phyloP scores from a whole-genome alignment of 2,113 vertebrate genomes.

The Entomyzon cyanotis region DNA sequence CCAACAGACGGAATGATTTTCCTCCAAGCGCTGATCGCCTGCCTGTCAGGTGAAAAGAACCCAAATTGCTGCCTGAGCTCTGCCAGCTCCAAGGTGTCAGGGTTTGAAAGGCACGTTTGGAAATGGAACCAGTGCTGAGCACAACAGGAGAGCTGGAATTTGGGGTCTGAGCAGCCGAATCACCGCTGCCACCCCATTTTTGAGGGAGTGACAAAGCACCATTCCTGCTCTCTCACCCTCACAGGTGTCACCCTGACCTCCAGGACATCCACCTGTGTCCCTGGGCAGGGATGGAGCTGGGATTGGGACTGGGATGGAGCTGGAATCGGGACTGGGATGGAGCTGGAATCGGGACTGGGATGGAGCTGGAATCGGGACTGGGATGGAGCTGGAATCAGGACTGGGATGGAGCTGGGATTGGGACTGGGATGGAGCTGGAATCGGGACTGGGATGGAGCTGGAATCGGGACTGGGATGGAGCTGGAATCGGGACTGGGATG shows the following conservation, averaged over 20 bases:
- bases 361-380: no score
- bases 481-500: no score
- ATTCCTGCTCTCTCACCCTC: rapidly evolving
- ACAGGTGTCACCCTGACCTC: not conserved
- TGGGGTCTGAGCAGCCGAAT: not conserved
- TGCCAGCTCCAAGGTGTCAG: not conserved
- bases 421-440: not conserved
- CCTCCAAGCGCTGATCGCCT: not conserved
- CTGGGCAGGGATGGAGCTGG: not conserved
- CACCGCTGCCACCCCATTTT: rapidly evolving
- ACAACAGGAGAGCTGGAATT: not conserved
- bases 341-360: no score
- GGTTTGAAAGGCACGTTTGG: not conserved
- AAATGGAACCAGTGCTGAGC: not conserved
- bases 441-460: no score
- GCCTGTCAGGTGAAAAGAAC: not conserved
- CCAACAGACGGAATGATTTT: not conserved
- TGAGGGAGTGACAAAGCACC: not conserved
- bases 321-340: no score
- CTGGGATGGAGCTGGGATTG: no score
- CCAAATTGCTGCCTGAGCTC: not conserved
- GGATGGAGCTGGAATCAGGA: no score
- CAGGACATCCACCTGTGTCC: rapidly evolving
- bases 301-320: no score
- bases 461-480: no score